Percentiles rank a stretch among this genome's conserved stretches.
These are phyloP conservation scores for Cabera pusaria DNA, from an alignment of 2,888 invertebrate species.

Conservation along the genomic window DNA sequence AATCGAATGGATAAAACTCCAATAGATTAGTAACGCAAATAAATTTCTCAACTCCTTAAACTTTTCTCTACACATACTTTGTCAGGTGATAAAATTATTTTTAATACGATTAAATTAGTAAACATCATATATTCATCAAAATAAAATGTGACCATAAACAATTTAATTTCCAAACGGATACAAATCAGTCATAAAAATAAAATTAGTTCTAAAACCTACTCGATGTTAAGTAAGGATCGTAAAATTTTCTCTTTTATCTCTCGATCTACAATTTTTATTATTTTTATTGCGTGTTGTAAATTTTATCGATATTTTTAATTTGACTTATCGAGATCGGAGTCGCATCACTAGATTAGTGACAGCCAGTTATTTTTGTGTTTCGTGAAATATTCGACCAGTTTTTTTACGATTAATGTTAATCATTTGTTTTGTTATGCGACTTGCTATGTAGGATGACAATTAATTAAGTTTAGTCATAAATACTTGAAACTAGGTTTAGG, in stretches of 20 bases:
- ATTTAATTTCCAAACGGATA: conserved; percentile 24
- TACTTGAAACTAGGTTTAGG: no score
- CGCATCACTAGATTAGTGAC: conserved; percentile 18
- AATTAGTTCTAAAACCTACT: conserved; percentile 22
- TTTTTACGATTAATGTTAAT: conserved; percentile 17
- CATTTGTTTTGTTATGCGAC: conserved; percentile 15
- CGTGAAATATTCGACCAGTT: conserved; percentile 12
- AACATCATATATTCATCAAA: conserved; percentile 29
- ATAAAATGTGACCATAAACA: conserved; percentile 25
- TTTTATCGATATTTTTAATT: conserved; percentile 20
- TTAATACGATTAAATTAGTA: conserved; percentile 29
- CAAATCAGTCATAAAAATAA: conserved; percentile 20
- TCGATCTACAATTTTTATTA: conserved; percentile 18
- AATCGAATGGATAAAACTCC: conserved; percentile 6
- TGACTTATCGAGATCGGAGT: conserved; percentile 10
- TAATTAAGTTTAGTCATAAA: no score
- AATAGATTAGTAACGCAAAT: conserved; percentile 24
- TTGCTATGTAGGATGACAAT: neutral
- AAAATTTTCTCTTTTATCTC: conserved; percentile 26
- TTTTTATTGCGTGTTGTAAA: conserved; percentile 19
- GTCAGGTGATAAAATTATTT: conserved; percentile 22
- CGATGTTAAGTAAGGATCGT: conserved; percentile 16
- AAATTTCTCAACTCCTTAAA: conserved; percentile 15
- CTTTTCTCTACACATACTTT: conserved; percentile 18
- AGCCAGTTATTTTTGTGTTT: conserved; percentile 8